Evolutionary conservation across 1,140 invertebrate species (phyloP), one percentile per base, ranked within the genome.

Genomic region (Hesperophylax magnus): DNA sequence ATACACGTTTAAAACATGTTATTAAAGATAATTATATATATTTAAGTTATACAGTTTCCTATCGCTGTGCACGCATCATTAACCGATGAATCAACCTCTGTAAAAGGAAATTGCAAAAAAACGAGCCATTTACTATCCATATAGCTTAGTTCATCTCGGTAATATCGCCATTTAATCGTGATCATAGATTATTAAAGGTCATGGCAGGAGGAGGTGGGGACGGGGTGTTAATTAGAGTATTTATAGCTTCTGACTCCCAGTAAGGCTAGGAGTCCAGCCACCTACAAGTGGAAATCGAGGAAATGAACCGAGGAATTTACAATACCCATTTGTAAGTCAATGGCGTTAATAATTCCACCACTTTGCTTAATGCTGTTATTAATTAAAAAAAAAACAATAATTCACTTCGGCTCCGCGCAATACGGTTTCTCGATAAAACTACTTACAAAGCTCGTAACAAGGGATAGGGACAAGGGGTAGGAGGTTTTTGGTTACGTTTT

Each of bases 81-180:
- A 61, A 61, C 24, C 60, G 60, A 61, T 61, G 60, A 61, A 20
- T 61, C 60, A 61, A 22, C 22, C 8, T 61, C 60, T 61, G 22
- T 61, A 61, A 61, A 24, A 24, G 60, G 24, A 1, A 24, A 24
- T 61, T 18, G n/a, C n/a, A 9, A 61, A 61, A 61, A 61, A 61
- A 61, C 5, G 20, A 11, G 20, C n/a, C 24, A 61, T 24, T 61
- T 61, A 61, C 18, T 61, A 22, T 61, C 27, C 60, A 24, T 22
- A 18, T 20, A 20, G 60, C 14, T 47, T 27, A 24, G 20, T 61
- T 27, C 60, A 61, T 58, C 56, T 58, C 20, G n/a, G 39, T 47
- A 47, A 47, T 47, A 47, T 47, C 39, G 39, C 39, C 2, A 14
- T 47, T 47, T 14, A 14, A 47, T 47, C 39, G 39, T 47, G 39